Percentiles rank a stretch among this genome's conserved stretches.
phyloP scores from a whole-genome alignment of 2,797 vertebrate species.

The Euthynnus affinis region DNA sequence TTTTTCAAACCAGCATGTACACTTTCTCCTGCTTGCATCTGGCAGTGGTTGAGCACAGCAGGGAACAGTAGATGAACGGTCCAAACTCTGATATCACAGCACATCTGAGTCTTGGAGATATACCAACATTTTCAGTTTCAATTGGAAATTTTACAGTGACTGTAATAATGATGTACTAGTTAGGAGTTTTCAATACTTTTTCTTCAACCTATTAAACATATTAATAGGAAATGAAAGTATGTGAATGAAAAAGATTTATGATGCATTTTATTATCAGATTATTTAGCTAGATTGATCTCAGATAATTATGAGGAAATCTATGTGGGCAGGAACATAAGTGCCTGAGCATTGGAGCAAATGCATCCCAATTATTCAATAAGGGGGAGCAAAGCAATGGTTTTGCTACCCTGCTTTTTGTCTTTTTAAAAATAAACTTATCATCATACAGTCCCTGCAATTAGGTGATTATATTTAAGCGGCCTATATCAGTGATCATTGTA shows the following conservation, averaged over 20 bases:
- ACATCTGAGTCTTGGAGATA: neutral
- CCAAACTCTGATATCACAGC: neutral
- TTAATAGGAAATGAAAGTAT: neutral
- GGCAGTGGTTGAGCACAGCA: constrained; percentile 19
- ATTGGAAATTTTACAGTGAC: neutral
- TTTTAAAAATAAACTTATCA: too few species aligned
- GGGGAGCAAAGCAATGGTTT: too few species aligned
- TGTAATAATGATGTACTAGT: neutral
- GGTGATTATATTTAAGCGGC: too few species aligned
- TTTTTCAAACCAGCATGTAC: constrained; percentile 5
- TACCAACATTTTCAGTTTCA: neutral
- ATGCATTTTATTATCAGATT: neutral
- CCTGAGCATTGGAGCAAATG: too few species aligned
- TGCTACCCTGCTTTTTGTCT: too few species aligned
- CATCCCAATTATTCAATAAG: too few species aligned
- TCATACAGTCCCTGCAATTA: too few species aligned
- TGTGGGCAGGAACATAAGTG: too few species aligned
- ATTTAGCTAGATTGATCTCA: neutral
- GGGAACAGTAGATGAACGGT: constrained; percentile 24
- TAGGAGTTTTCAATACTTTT: neutral
- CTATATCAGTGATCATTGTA: too few species aligned
- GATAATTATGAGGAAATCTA: neutral
- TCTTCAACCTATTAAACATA: neutral
- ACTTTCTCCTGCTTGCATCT: constrained; percentile 2
- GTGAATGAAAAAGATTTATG: too few species aligned